A percentile compares a stretch with the other conserved stretches of the same genome.
Conservation (phyloP, 2,888 invertebrate species). For the Dynastes hyllus region DNA sequence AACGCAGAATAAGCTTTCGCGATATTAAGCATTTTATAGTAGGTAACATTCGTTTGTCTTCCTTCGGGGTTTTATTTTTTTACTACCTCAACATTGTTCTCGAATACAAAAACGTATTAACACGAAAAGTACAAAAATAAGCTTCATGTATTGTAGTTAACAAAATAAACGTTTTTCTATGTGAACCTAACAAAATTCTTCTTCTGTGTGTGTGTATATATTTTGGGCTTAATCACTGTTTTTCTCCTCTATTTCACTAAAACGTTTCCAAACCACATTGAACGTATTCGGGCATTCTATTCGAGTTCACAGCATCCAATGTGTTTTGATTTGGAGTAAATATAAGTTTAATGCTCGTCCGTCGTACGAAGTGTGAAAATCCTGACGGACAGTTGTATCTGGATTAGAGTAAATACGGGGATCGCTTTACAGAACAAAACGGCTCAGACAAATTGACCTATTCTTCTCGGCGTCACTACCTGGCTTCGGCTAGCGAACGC, state of each 20-base stretch:
- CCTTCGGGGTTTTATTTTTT: no score
- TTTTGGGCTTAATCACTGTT: conserved; percentile 4
- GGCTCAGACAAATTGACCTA: conserved; percentile 68
- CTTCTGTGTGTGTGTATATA: background rate
- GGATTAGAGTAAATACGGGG: conserved; percentile 60
- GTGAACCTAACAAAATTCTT: conserved; percentile 33
- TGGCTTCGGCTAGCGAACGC: conserved; percentile 32
- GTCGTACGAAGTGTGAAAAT: conserved; percentile 54
- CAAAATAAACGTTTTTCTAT: conserved; percentile 27
- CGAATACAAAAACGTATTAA: no score
- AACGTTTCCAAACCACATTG: conserved; percentile 24
- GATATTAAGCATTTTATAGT: no score
- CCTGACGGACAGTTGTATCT: conserved; percentile 61
- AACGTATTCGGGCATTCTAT: conserved; percentile 6
- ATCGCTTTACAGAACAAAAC: conserved; percentile 59
- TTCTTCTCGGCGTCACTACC: conserved; percentile 65
- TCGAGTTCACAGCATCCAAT: conserved; percentile 23
- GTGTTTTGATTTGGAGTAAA: conserved; percentile 50
- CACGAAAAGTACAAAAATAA: no score
- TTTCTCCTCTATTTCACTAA: conserved; percentile 33
- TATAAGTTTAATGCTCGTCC: conserved; percentile 44
- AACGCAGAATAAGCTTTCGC: no score
- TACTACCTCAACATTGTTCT: no score
- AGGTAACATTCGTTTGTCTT: no score
- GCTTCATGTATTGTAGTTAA: background rate